Percentiles rank a stretch among this genome's conserved stretches.
These are phyloP conservation scores for Galerucella calmariensis DNA, from an alignment of 2,888 invertebrate species.

Conservation along the genomic window DNA sequence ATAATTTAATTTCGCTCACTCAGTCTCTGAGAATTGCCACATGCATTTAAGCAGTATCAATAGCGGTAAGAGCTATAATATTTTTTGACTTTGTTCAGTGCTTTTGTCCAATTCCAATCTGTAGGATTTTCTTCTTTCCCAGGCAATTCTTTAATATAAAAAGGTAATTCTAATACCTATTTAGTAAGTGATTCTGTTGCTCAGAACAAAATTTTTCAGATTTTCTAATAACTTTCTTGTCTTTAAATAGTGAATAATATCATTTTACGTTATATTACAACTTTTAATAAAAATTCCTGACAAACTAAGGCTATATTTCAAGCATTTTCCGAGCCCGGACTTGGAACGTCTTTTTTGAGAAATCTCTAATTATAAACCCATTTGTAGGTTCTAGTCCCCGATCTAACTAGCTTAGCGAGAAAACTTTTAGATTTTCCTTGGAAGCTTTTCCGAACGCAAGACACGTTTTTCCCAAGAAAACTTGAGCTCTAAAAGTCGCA, in stretches of 20 bases:
- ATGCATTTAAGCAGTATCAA: too few relatives aligned
- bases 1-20: too few relatives aligned
- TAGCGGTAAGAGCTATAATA: too few relatives aligned
- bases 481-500: slow-evolving; percentile 48
- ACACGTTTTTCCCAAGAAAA: slow-evolving; percentile 52
- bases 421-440: slow-evolving; percentile 51
- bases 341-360: slow-evolving; percentile 29
- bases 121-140: too few relatives aligned
- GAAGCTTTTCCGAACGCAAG: slow-evolving; percentile 47
- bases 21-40: too few relatives aligned
- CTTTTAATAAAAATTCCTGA: slow-evolving; percentile 15
- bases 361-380: slow-evolving; percentile 48
- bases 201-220: too few relatives aligned
- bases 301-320: slow-evolving; percentile 12
- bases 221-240: background rate
- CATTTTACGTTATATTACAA: background rate
- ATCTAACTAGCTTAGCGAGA: slow-evolving; percentile 51
- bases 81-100: too few relatives aligned
- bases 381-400: slow-evolving; percentile 46
- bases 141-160: too few relatives aligned
- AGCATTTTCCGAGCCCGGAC: background rate
- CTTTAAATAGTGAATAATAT: background rate
- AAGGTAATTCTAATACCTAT: too few relatives aligned
- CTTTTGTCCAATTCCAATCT: too few relatives aligned
- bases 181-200: too few relatives aligned